These are phyloP conservation scores for Catharus ustulatus DNA, from an alignment of 2,797 vertebrate species.

Conservation along the genomic window DNA sequence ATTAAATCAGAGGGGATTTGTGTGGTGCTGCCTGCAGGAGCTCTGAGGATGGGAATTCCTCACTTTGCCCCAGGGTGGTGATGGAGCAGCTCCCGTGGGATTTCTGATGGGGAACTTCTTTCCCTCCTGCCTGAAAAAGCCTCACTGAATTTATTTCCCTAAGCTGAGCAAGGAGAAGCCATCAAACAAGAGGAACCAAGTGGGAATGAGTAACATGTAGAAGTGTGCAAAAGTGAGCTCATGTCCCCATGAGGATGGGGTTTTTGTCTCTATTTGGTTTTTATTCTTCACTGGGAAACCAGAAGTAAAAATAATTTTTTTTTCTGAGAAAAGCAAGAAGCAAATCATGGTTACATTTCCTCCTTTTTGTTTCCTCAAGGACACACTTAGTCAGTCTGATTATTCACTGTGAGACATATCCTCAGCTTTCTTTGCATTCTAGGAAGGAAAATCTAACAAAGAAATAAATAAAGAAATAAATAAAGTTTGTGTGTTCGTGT, in stretches of 20 bases:
- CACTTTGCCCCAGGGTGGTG: neutral
- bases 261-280: neutral
- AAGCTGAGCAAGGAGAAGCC: neutral
- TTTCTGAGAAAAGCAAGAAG: neutral
- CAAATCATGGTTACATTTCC: neutral
- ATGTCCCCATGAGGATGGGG: neutral
- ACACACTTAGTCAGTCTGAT: conserved; percentile 2
- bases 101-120: neutral
- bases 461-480: neutral
- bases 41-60: neutral
- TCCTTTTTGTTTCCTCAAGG: conserved; percentile 40
- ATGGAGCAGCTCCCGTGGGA: neutral
- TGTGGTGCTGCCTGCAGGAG: neutral
- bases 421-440: conserved; percentile 34
- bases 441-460: conserved; percentile 9
- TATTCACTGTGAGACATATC: conserved; percentile 8
- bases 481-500: fast-evolving
- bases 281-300: neutral
- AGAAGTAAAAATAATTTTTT: neutral
- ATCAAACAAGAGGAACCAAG: conserved; percentile 21
- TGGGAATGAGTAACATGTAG: neutral
- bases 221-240: conserved; percentile 13
- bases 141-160: neutral
- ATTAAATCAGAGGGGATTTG: neutral
- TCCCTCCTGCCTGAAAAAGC: neutral